These are phyloP conservation scores for Sepioteuthis lessoniana DNA, from an alignment of 2,888 invertebrate genomes.

Conservation along the genomic window DNA sequence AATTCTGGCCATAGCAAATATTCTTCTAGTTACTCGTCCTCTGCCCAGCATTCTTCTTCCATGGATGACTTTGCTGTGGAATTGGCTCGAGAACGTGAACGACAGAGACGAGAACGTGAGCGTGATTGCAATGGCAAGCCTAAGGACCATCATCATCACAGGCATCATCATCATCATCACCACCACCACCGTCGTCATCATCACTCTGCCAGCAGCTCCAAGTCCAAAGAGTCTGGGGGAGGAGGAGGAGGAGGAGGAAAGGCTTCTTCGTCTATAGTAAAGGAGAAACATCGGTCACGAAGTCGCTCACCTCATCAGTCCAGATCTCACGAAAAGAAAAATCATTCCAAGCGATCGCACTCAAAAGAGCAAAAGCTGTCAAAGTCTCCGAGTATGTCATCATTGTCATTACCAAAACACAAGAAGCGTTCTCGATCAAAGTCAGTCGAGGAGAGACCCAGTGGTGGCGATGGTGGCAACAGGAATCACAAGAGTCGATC, in stretches of 20 bases:
- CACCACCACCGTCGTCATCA: not conserved
- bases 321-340: slow-evolving; percentile 41
- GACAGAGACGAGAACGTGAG: slow-evolving; percentile 64
- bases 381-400: not conserved
- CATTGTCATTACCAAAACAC: not conserved
- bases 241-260: not conserved
- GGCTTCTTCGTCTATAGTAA: not conserved
- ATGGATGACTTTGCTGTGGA: slow-evolving; percentile 64
- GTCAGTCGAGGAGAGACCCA: not conserved
- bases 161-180: not conserved
- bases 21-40: slow-evolving; percentile 24
- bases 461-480: not conserved
- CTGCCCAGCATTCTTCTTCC: not conserved
- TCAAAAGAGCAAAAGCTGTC: slow-evolving; percentile 36
- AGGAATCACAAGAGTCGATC: slow-evolving; percentile 35
- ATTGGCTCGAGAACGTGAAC: slow-evolving; percentile 62
- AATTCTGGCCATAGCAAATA: slow-evolving; percentile 44
- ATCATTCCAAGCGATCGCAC: slow-evolving; percentile 43
- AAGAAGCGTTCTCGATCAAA: not conserved
- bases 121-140: slow-evolving; percentile 41
- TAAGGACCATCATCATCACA: slow-evolving; percentile 42
- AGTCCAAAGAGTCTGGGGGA: not conserved
- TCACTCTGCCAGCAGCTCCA: not conserved
- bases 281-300: not conserved
- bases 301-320: not conserved